Evolutionary conservation across 2,113 vertebrate genomes (phyloP), one percentile per base, ranked within the genome.

Genomic region (Cygnus atratus): DNA sequence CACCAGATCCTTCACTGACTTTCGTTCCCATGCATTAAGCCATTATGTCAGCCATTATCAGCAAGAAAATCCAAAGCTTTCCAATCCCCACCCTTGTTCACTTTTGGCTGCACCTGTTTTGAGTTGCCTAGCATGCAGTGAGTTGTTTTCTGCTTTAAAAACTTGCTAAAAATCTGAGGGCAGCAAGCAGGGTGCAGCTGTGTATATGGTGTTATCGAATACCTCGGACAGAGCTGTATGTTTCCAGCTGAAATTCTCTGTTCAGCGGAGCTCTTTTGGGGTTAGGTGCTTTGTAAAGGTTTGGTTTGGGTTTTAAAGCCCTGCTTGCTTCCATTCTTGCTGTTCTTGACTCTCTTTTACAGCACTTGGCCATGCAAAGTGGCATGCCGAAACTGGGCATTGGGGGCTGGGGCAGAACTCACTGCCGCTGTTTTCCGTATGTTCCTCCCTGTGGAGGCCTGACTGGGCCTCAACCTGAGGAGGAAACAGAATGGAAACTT

Each of bases 401-500:
- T 3, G 4, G 57, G 81, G 80, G 63, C n/a, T n/a, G 59, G 68
- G 68, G 92, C 74, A 87, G 82, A 81, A 55, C 54, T 73, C 15
- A 0, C 58, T 71, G 76, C 55, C 33, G 8, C 84, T 59, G 74
- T 86, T 92, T 88, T 88, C 86, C 70, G 31, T 95, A 88, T 93
- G 80, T 91, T 94, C 74, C 61, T 87, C 65, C 88, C 75, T 33
- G 75, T 31, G 13, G 66, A 88, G 50, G 48, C 74, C 78, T 90
- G 59, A 58, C 57, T 95, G 48, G 89, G 88, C 87, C 75, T 94
- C 68, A 8, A 92, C 90, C 61, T 22, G 17, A 91, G 63, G 35
- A 90, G 43, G 82, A 94, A 74, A 48, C 35, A 43, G 70, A 90
- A 93, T 35, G 55, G 59, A 90, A 94, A 72, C 33, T n/a, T 71